Evolutionary conservation across 2,113 vertebrate genomes (phyloP).

Genomic region (Leptosomus discolor): DNA sequence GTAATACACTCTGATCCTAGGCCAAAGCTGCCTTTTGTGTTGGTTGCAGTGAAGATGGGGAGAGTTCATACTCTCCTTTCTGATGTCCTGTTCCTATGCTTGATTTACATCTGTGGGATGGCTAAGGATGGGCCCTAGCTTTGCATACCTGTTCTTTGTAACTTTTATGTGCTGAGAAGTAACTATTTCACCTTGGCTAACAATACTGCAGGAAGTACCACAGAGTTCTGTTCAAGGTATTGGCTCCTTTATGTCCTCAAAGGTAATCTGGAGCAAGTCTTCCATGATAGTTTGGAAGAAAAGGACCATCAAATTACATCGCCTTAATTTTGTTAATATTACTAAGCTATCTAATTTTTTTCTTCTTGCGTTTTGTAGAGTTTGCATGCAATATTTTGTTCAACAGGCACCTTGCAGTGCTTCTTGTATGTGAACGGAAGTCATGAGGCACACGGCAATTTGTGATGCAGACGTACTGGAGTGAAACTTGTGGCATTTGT

Average conservation of each 20-base stretch:
- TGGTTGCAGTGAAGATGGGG: not conserved
- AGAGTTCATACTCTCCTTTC: not conserved
- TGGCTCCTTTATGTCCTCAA: not conserved
- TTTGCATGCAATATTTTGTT: not conserved
- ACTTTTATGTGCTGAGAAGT: not conserved
- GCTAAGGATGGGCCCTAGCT: not conserved
- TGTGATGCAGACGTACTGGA: not conserved
- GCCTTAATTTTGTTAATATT: not conserved
- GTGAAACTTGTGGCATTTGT: not conserved
- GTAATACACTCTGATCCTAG: not conserved
- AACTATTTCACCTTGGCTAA: not conserved
- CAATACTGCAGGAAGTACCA: not conserved
- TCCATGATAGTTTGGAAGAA: not conserved
- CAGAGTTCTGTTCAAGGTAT: not conserved
- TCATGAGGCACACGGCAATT: not conserved
- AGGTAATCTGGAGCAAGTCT: not conserved
- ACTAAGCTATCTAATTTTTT: not conserved
- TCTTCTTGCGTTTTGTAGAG: not conserved
- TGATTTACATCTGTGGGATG: not conserved
- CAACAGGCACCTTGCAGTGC: not conserved
- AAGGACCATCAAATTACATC: not conserved
- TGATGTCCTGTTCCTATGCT: fast-evolving
- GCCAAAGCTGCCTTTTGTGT: not conserved
- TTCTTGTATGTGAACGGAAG: not conserved
- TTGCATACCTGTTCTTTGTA: not conserved